Conservation (phyloP, 2,888 invertebrate genomes). For the Perizoma flavofasciatum region DNA sequence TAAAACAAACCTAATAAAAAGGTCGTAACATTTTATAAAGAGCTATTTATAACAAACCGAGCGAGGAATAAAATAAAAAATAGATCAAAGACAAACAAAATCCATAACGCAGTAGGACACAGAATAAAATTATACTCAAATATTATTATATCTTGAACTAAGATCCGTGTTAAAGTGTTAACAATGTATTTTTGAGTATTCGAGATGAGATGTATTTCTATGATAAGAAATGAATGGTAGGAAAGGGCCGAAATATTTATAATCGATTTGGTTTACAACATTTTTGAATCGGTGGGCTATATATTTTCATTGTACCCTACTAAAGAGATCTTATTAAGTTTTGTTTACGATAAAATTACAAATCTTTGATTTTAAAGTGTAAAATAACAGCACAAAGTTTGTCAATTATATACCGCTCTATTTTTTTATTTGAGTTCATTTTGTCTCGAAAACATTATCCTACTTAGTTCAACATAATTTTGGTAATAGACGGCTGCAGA, state of each 20-base stretch:
- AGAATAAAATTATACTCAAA: conserved; percentile 59
- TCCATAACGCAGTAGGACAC: conserved; percentile 58
- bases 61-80: conserved; percentile 35
- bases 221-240: conserved; percentile 36
- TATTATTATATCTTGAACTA: conserved; percentile 51
- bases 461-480: too few relatives aligned
- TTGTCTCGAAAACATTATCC: too few relatives aligned
- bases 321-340: too few relatives aligned
- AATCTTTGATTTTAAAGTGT: too few relatives aligned
- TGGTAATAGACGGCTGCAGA: neutral
- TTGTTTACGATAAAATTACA: too few relatives aligned
- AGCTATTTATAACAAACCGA: conserved; percentile 37
- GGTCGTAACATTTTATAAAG: conserved; percentile 22
- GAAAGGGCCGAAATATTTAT: conserved; percentile 23
- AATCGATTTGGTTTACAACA: conserved; percentile 22
- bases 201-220: conserved; percentile 34
- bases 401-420: too few relatives aligned
- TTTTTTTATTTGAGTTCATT: too few relatives aligned
- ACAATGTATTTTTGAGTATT: conserved; percentile 54
- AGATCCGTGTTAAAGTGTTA: conserved; percentile 72
- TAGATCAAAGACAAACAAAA: conserved; percentile 42
- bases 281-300: conserved; percentile 16
- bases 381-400: too few relatives aligned
- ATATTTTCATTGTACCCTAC: conserved; percentile 1
- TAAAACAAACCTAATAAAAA: conserved; percentile 14